A percentile compares a stretch with the other conserved stretches of the same genome.
Conservation (phyloP, 2,113 vertebrate species). For the Atrichornis clamosus region DNA sequence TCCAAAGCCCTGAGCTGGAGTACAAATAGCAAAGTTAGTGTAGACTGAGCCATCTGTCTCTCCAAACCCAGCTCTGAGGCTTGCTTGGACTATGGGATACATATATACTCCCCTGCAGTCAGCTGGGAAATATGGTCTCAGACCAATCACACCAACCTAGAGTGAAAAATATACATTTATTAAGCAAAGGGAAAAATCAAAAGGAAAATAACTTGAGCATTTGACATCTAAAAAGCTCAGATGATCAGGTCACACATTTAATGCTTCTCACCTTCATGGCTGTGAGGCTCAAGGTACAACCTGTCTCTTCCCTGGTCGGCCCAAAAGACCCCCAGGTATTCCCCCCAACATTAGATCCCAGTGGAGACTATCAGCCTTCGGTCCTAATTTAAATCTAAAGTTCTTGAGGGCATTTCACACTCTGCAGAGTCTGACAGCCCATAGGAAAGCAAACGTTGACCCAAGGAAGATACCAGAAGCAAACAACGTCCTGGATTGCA, state of each 20-base stretch:
- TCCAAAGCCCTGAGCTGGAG: neutral
- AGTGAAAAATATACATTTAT: neutral
- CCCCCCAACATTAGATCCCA: neutral
- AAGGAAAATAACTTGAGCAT: neutral
- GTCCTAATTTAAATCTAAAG: neutral
- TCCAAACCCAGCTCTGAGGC: neutral
- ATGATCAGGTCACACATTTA: neutral
- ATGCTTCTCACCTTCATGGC: neutral
- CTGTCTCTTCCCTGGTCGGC: neutral
- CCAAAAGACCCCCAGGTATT: neutral
- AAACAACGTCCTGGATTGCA: accelerated
- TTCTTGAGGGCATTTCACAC: neutral
- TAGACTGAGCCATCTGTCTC: neutral
- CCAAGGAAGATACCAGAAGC: neutral
- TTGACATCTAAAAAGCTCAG: neutral
- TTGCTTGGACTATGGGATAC: neutral
- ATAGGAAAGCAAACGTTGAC: neutral
- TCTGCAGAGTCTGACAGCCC: neutral
- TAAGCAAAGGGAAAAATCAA: neutral
- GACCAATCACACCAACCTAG: neutral
- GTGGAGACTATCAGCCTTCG: neutral
- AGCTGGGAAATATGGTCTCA: neutral
- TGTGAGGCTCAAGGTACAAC: neutral
- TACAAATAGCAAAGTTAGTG: neutral
- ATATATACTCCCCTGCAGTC: neutral